Evolutionary conservation across 2,888 invertebrate genomes (phyloP).

Genomic region (Heteromyza rotundicornis): DNA sequence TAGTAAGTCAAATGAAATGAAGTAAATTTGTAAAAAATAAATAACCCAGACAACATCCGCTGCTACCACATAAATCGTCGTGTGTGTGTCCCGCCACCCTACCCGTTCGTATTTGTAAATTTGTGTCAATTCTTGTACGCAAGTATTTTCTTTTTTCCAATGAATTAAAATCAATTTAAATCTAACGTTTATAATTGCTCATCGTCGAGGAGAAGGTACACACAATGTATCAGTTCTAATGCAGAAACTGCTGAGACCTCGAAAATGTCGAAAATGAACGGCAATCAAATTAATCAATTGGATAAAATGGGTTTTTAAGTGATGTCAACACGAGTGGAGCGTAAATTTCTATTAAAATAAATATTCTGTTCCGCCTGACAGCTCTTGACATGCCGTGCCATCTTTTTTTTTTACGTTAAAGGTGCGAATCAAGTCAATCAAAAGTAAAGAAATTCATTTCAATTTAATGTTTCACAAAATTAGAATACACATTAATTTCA

Average conservation of each 20-base stretch:
- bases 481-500: too few relatives aligned
- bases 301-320: slow-evolving; percentile 18
- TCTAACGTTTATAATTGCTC: neutral
- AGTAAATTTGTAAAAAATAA: neutral
- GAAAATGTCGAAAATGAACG: neutral
- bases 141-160: neutral
- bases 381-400: too few relatives aligned
- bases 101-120: too few relatives aligned
- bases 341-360: slow-evolving; percentile 5
- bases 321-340: neutral
- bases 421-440: too few relatives aligned
- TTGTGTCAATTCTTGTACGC: neutral
- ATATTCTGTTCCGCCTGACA: neutral
- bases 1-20: neutral
- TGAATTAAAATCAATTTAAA: neutral
- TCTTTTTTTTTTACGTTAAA: too few relatives aligned
- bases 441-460: too few relatives aligned
- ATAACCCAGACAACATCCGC: neutral
- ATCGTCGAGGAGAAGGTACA: neutral
- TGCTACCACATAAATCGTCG: too few relatives aligned
- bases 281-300: slow-evolving; percentile 21
- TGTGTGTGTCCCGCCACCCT: too few relatives aligned
- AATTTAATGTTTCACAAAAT: too few relatives aligned
- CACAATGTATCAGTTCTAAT: too few relatives aligned
- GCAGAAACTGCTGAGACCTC: too few relatives aligned